A percentile compares a stretch with the other conserved stretches of the same genome.
These are phyloP conservation scores for Drosophila funebris DNA, from an alignment of 1,140 invertebrate species.

Conservation along the genomic window DNA sequence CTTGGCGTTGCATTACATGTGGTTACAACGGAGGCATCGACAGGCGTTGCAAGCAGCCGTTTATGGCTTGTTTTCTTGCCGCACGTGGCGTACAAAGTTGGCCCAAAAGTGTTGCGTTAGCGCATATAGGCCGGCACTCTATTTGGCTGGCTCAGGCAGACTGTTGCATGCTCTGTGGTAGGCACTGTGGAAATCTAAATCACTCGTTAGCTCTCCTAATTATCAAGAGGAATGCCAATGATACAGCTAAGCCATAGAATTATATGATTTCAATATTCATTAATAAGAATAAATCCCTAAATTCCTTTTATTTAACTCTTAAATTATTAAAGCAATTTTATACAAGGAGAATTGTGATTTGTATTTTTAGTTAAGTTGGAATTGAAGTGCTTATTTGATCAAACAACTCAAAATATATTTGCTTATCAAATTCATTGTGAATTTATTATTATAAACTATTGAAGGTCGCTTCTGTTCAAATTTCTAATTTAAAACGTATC, in stretches of 20 bases:
- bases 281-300: no score
- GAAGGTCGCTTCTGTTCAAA: no score
- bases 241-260: background rate
- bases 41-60: conserved; percentile 52
- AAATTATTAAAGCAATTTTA: no score
- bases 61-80: conserved; percentile 31
- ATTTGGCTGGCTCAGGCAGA: conserved; percentile 28
- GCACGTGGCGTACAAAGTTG: conserved; percentile 56
- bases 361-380: no score
- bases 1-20: conserved; percentile 72
- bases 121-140: conserved; percentile 12
- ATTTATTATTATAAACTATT: no score
- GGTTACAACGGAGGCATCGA: conserved; percentile 57
- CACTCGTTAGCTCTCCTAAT: background rate
- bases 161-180: conserved; percentile 52
- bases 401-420: no score
- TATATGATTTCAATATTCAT: background rate
- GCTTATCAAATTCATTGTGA: no score
- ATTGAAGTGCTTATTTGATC: no score
- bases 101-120: conserved; percentile 14
- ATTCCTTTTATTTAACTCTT: no score
- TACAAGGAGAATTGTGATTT: no score
- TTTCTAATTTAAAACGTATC: no score
- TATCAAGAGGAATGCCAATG: background rate
- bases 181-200: background rate